Evolutionary conservation across 2,888 invertebrate genomes (phyloP), one percentile per base, ranked within the genome.

Genomic region (Leptopilina drosophilae): DNA sequence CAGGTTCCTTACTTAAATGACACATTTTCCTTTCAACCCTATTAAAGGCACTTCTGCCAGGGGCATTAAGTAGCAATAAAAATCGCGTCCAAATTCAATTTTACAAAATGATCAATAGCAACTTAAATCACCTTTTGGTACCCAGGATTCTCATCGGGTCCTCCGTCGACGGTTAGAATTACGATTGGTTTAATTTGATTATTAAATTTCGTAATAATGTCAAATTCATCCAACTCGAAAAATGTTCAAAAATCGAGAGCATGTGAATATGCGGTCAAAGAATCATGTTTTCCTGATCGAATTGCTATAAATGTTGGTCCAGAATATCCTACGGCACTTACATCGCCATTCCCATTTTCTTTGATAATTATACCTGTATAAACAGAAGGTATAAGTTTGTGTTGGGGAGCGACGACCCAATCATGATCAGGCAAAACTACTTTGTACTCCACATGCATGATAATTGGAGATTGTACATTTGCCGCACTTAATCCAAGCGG

Each of bases 301-400:
- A 90, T 87, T 5, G 90, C 42, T 1, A 66, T 46, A n/a, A n/a
- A 66, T 78, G 91, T 92, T 75, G 92, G 92, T n/a, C 92, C 92
- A 79, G 87, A 87, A 80, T 90, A 90, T 64, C 85, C 78, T 49
- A 91, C 89, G 62, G 89, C 89, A 86, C 89, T 78, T 79, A 84
- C 83, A 77, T 82, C 77, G 76, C 89, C 88, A 79, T 85, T 42
- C 62, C 80, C 81, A 78, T 87, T 82, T 56, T 76, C 64, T 75
- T 85, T 84, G 7, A 90, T 85, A 56, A 65, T 73, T 64, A 87
- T 82, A n/a, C 81, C 86, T 11, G 87, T 42, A 66, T 66, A 59
- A n/a, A 59, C 59, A 59, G 59, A 59, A 15, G 59, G 59, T 59
- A 59, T 59, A 59, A 59, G 59, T 59, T 59, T 59, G 15, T 59